Evolutionary conservation across 2,113 vertebrate genomes (phyloP).

Genomic region (Talpa occidentalis): DNA sequence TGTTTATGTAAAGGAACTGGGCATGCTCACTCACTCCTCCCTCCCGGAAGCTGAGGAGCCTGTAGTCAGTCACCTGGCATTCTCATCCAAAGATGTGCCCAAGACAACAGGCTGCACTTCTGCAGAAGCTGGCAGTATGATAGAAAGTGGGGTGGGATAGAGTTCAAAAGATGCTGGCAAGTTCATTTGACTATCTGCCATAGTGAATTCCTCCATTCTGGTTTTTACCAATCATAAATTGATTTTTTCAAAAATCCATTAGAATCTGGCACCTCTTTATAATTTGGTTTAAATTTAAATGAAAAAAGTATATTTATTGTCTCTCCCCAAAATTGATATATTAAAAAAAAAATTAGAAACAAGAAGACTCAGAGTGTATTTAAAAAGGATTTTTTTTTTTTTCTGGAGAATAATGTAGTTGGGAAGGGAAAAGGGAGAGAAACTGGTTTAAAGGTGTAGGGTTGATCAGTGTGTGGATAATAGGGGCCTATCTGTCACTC

Average conservation of each 20-base stretch:
- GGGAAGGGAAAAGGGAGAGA: not conserved
- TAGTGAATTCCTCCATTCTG: not conserved
- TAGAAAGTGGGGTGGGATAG: not conserved
- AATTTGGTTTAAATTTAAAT: not conserved
- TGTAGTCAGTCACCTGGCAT: fast-evolving
- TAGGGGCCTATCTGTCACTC: not conserved
- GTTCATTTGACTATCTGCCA: not conserved
- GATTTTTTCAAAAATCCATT: not conserved
- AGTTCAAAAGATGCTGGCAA: not conserved
- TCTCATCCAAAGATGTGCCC: not conserved
- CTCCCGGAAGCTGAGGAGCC: not conserved
- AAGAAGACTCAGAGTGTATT: not conserved
- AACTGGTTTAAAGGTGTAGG: not conserved
- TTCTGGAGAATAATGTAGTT: not conserved
- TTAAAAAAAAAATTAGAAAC: not conserved
- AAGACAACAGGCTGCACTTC: not conserved
- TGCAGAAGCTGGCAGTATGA: not conserved
- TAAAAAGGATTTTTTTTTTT: not conserved
- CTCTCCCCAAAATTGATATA: not conserved
- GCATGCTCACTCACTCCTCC: not conserved
- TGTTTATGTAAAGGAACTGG: not conserved
- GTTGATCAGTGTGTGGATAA: not conserved
- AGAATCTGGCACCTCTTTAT: not conserved
- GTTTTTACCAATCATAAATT: not conserved
- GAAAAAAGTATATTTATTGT: not conserved